Evolutionary conservation across 2,113 vertebrate species (phyloP).

Genomic region (Scomber scombrus): DNA sequence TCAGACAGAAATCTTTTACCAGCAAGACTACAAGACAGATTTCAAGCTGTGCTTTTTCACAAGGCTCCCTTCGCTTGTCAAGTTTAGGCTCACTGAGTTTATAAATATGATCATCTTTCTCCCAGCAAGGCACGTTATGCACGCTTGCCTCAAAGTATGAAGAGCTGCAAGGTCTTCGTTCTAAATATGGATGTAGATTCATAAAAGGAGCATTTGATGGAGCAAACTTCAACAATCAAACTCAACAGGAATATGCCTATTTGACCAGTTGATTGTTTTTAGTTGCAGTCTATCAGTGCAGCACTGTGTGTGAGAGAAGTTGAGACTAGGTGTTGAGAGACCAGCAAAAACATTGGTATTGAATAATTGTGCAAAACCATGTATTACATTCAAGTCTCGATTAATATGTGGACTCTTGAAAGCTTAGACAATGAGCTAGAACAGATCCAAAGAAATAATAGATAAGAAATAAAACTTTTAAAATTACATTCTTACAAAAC

Average conservation of each 20-base stretch:
- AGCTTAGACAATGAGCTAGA: too few relatives aligned
- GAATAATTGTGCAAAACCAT: too few relatives aligned
- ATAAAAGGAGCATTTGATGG: conserved; percentile 7
- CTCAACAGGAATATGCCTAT: not conserved
- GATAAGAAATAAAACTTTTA: too few relatives aligned
- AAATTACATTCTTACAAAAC: too few relatives aligned
- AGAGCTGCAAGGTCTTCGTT: not conserved
- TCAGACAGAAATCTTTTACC: not conserved
- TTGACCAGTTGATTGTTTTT: not conserved
- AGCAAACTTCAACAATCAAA: conserved; percentile 10
- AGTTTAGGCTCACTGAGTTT: not conserved
- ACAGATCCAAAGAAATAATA: too few relatives aligned
- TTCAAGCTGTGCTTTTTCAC: conserved; percentile 5
- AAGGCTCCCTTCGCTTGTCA: conserved; percentile 7
- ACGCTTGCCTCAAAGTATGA: not conserved
- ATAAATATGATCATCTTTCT: conserved; percentile 5
- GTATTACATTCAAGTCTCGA: too few relatives aligned
- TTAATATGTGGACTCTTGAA: too few relatives aligned
- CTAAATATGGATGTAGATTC: conserved; percentile 1
- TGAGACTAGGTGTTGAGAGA: not conserved
- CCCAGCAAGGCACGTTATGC: not conserved
- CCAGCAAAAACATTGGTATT: not conserved
- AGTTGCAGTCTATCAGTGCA: not conserved
- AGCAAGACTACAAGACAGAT: not conserved
- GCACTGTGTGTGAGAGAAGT: not conserved